Evolutionary conservation across 2,888 invertebrate genomes (phyloP).

Genomic region (Leucophenga maculata): DNA sequence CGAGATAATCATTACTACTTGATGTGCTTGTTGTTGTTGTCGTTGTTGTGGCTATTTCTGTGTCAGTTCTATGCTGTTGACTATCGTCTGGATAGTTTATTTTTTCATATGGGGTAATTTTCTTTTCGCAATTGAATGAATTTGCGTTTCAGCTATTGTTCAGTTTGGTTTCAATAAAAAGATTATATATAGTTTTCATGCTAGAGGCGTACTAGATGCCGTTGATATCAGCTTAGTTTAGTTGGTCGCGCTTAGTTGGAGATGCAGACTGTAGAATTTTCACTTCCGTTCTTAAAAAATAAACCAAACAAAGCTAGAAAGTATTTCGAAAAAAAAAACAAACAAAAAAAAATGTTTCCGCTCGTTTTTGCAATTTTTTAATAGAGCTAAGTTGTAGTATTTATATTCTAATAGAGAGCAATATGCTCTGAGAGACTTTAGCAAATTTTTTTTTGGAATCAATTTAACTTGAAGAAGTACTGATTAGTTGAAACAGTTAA

Average conservation of each 20-base stretch:
- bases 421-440: too few species aligned
- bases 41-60: slow-evolving; percentile 26
- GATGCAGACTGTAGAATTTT: slow-evolving; percentile 51
- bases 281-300: slow-evolving; percentile 61
- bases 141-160: slow-evolving; percentile 65
- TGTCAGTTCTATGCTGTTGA: slow-evolving; percentile 24
- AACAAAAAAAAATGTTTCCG: slow-evolving; percentile 13
- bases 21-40: slow-evolving; percentile 45
- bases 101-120: slow-evolving; percentile 57
- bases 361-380: not conserved
- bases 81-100: too few species aligned
- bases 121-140: slow-evolving; percentile 68
- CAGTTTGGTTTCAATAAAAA: slow-evolving; percentile 54
- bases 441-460: too few species aligned
- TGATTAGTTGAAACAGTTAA: slow-evolving; percentile 5
- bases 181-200: slow-evolving; percentile 46
- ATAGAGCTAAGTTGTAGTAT: too few species aligned
- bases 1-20: slow-evolving; percentile 64
- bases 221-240: slow-evolving; percentile 46
- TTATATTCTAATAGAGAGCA: too few species aligned
- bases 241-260: slow-evolving; percentile 61
- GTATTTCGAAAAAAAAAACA: not conserved
- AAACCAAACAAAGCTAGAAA: not conserved
- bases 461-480: too few species aligned
- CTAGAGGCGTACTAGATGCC: slow-evolving; percentile 37